Conservation (phyloP, 64 coral and sea anemone genomes). For the Stylophora pistillata region DNA sequence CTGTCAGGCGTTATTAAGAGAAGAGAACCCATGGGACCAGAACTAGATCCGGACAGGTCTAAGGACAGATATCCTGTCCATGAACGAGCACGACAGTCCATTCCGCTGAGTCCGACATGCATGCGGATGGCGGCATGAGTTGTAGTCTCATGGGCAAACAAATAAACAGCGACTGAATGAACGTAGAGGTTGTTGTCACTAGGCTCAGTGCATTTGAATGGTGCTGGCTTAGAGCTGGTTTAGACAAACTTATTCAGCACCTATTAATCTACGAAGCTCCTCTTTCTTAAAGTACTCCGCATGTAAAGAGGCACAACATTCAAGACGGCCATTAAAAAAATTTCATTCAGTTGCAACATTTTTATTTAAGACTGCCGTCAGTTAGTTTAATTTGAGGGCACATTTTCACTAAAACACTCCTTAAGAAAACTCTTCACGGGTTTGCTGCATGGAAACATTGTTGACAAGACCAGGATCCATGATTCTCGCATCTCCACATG, state of each 20-base stretch:
- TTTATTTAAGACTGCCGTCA: background rate
- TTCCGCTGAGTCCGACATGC: too few species aligned
- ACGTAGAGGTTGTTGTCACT: background rate
- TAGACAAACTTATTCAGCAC: too few species aligned
- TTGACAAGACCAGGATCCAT: conserved; percentile 7
- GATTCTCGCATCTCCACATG: background rate
- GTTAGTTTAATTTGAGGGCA: background rate
- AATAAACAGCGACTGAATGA: too few species aligned
- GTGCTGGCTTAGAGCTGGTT: too few species aligned
- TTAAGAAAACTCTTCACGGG: background rate
- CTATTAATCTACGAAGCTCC: background rate
- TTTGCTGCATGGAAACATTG: conserved; percentile 26
- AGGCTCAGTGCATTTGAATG: background rate
- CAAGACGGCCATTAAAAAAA: background rate
- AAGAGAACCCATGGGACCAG: too few species aligned
- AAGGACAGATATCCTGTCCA: too few species aligned
- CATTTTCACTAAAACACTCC: background rate
- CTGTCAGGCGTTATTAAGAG: too few species aligned
- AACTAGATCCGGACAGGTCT: too few species aligned
- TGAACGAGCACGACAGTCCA: too few species aligned
- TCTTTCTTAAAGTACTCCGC: background rate
- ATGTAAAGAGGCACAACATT: background rate
- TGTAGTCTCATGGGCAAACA: too few species aligned
- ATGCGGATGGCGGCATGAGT: too few species aligned
- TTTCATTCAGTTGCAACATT: background rate